Conservation (phyloP, 2,113 vertebrate genomes). For the Cynopterus brachyotis region DNA sequence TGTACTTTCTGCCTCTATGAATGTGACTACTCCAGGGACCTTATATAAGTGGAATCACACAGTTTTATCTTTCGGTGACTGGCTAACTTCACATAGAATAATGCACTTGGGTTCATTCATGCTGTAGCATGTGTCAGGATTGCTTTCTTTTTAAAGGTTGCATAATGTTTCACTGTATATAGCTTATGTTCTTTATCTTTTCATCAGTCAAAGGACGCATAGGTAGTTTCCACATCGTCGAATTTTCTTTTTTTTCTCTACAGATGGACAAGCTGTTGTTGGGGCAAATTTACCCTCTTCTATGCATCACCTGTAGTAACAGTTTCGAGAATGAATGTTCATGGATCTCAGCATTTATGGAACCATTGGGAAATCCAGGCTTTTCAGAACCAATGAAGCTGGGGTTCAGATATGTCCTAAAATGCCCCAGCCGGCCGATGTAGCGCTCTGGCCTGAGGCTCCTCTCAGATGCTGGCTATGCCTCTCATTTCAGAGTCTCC, state of each 20-base stretch:
- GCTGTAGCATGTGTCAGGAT: background rate
- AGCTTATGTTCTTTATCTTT: background rate
- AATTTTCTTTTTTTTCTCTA: background rate
- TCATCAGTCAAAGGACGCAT: accelerated
- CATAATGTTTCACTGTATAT: too few species aligned
- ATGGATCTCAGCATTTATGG: background rate
- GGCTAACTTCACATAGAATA: background rate
- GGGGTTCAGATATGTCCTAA: background rate
- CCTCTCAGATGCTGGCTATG: accelerated
- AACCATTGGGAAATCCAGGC: background rate
- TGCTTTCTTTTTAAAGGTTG: background rate
- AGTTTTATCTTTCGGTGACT: background rate
- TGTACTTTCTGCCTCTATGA: background rate
- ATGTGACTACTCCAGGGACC: background rate
- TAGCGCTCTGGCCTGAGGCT: background rate
- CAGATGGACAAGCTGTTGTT: background rate
- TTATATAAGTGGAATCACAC: background rate
- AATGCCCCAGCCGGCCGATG: accelerated
- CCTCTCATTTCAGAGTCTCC: background rate
- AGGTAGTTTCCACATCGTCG: too few species aligned
- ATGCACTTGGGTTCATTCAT: background rate
- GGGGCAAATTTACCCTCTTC: background rate
- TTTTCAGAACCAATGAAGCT: background rate
- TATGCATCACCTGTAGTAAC: accelerated
- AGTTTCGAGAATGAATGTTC: background rate